These are phyloP conservation scores for Hirtodrosophila cameraria DNA, from an alignment of 2,888 invertebrate species.

Conservation along the genomic window DNA sequence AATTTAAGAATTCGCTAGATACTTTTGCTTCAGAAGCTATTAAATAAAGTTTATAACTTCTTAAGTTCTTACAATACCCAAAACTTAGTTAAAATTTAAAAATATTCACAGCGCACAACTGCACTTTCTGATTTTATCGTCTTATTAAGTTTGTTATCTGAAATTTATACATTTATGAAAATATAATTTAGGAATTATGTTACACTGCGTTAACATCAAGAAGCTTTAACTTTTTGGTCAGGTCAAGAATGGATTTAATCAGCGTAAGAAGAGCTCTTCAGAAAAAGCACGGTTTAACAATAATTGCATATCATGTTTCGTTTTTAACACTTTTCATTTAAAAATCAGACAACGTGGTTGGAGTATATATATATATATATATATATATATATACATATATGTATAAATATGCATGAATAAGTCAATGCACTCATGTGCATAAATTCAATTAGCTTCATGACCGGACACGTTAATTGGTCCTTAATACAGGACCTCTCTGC, in stretches of 20 bases:
- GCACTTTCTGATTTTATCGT: no score
- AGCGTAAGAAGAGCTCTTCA: not conserved
- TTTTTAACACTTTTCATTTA: not conserved
- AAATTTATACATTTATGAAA: no score
- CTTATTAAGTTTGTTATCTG: no score
- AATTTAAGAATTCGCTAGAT: no score
- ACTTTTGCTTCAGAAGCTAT: no score
- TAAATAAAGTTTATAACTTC: no score
- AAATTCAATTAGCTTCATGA: constrained; percentile 63
- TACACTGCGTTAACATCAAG: no score
- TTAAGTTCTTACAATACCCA: no score
- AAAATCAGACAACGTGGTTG: not conserved
- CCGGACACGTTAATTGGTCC: constrained; percentile 65
- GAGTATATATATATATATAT: constrained; percentile 23
- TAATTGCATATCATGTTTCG: constrained; percentile 28
- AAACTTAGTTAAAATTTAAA: no score
- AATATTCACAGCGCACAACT: no score
- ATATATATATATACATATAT: constrained; percentile 26
- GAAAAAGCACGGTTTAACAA: not conserved
- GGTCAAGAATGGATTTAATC: not conserved
- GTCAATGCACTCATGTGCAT: constrained; percentile 49
- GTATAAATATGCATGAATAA: constrained; percentile 36
- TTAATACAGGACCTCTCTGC: constrained; percentile 35
- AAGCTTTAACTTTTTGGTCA: not conserved
- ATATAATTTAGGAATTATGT: no score